Evolutionary conservation across 2,113 vertebrate species (phyloP), one percentile per base, ranked within the genome.

Genomic region (Casuarius casuarius): DNA sequence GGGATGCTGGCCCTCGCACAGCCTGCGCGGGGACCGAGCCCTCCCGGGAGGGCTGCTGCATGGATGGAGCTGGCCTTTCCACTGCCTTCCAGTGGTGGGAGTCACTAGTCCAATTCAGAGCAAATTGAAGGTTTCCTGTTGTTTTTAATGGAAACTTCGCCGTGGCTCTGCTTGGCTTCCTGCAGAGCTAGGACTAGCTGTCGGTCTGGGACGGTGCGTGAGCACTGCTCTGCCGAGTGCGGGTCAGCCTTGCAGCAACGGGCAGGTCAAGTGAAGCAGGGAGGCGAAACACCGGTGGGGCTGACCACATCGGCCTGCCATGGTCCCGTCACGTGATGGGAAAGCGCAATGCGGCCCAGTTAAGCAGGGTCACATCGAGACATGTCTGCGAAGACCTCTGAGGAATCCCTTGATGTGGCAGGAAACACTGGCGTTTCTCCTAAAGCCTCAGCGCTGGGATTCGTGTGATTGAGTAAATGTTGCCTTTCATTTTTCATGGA

Each of bases 261-360:
- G 26, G 2, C 0, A 6, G 52, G 71, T 33, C 49, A 21, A 15
- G 44, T 25, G 52, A 25, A 54, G 52, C 0, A 0, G 58, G 46
- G 58, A 58, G 40, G 46, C 1, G 7, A 25, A 63, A 16, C 1
- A 1, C n/a, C 22, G 35, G 16, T 1, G 7, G 51, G 28, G 31
- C 58, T 0, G 1, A 8, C 23, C 1, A 2, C 38, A 3, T 31
- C 3, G 3, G n/a, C 33, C 48, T 84, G 66, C 28, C 0, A 2
- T 0, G 0, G 40, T 15, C 19, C 52, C 6, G 0, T 26, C 46
- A 1, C 26, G 35, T 67, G 73, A 66, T 1, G 4, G 38, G 68
- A 62, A 16, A 33, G 31, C 58, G 68, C 0, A 0, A 56, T 48
- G 46, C 7, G 42, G 61, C 62, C 11, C 5, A 3, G 23, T 11